These are phyloP conservation scores for Pharmacophagus antenor DNA, from an alignment of 2,888 invertebrate genomes.

Conservation along the genomic window DNA sequence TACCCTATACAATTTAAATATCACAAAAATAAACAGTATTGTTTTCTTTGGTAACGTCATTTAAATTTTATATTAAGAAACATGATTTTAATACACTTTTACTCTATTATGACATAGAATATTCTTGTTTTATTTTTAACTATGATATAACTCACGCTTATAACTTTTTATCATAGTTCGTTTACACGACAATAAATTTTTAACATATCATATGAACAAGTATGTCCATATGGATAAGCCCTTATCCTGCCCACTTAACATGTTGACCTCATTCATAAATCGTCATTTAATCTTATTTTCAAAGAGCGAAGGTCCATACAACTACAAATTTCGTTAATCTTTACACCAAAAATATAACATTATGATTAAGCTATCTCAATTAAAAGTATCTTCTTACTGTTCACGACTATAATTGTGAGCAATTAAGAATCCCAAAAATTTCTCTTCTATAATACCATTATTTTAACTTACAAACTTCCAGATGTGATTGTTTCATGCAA, in stretches of 20 bases:
- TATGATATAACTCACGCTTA: background rate
- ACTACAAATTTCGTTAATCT: constrained; percentile 48
- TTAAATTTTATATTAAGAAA: too few relatives aligned
- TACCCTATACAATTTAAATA: background rate
- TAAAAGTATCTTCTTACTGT: constrained; percentile 11
- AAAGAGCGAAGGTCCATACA: constrained; percentile 59
- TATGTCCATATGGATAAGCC: background rate
- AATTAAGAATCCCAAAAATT: background rate
- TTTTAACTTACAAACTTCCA: background rate
- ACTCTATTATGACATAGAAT: background rate
- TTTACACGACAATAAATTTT: too few relatives aligned
- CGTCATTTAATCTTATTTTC: constrained; percentile 68
- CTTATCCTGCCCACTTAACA: constrained; percentile 58
- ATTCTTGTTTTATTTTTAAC: background rate
- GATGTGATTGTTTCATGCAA: background rate
- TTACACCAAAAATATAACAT: constrained; percentile 15
- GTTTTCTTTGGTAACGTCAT: too few relatives aligned
- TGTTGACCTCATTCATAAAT: constrained; percentile 78
- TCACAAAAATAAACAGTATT: background rate
- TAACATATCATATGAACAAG: too few relatives aligned
- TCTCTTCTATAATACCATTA: background rate
- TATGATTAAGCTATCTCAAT: constrained; percentile 23
- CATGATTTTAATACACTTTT: background rate
- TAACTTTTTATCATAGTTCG: too few relatives aligned
- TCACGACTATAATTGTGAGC: background rate